phyloP scores from a whole-genome alignment of 2,113 vertebrate species.

The Alectura lathami region DNA sequence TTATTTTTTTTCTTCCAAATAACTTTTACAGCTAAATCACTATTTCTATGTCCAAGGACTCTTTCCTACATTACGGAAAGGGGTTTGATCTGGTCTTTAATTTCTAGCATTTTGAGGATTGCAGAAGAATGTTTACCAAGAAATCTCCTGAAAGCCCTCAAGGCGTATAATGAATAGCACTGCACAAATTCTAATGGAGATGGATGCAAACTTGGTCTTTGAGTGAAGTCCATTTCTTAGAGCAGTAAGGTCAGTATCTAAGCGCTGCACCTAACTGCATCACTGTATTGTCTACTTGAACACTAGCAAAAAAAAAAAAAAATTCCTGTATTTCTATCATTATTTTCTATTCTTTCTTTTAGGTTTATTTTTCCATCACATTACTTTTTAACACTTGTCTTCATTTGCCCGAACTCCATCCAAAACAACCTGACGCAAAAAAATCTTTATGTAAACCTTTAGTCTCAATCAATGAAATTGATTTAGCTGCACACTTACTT shows the following conservation, averaged over 20 bases:
- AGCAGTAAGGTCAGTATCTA: background rate
- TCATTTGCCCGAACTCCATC: background rate
- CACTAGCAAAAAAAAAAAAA: background rate
- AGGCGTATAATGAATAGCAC: background rate
- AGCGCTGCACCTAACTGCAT: background rate
- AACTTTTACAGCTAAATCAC: background rate
- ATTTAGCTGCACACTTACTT: background rate
- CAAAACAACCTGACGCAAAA: background rate
- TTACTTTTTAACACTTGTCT: background rate
- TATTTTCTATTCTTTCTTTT: background rate
- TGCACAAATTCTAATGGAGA: background rate
- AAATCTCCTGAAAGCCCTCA: slow-evolving; percentile 30
- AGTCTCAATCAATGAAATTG: background rate
- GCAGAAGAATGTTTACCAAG: background rate
- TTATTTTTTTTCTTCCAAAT: background rate
- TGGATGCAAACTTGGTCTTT: background rate
- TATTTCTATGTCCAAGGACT: background rate
- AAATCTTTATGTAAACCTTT: background rate
- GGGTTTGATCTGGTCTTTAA: background rate
- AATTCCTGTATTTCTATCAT: background rate
- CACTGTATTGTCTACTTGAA: background rate
- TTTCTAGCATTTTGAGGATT: slow-evolving; percentile 54
- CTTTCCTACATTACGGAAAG: background rate
- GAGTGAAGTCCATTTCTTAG: background rate
- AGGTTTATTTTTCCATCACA: background rate